Base-by-base conservation (phyloP, 64 coral and sea anemone genomes). In the Catalaphyllia jardinei region DNA sequence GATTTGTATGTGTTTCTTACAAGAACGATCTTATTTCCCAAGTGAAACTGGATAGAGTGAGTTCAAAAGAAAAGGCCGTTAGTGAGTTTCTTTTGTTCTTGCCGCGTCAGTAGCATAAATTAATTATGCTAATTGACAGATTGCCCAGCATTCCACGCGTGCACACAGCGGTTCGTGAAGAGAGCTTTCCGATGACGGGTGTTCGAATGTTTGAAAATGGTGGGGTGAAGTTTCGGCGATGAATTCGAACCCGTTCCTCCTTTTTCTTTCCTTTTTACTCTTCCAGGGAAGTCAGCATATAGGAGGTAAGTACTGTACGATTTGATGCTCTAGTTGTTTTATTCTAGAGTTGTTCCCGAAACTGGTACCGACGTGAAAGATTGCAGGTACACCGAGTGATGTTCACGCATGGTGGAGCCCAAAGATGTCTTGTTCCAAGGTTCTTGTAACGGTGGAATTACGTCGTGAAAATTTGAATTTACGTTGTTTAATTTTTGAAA, bases 221-320 rank as follows among this genome's bases (percentile, higher is more conserved):
- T 75, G 71, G 28, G 72, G 31, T 74, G 51, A 88, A 24, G 12
- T 88, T 67, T 62, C 42, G 75, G 90, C 83, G 75, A 92, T 92
- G 90, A 86, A 92, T 78, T 92, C 60, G 15, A 31, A 84, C 62
- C 76, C 65, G 60, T 78, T 78, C 83, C 60, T 78, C 39, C 85
- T 92, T 77, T 76, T 92, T 79, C 75, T 92, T 49, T 78, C 60
- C 67, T 71, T 86, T 87, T 77, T 87, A 79, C 33, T 69, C 49
- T 49, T 50, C 46, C 75, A 27, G n/a, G 90, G 90, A 24, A 86
- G 27, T 31, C 49, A 72, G 10, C 52, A 77, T 77, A 76, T 67
- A 39, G 61, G 73, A 92, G 90, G 90, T 92, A 92, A 79, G 83
- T 92, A 67, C 85, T 51, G 54, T 10, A 71, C 24, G 55, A 51